A percentile compares a stretch with the other conserved stretches of the same genome.
Evolutionary conservation across 2,113 vertebrate genomes (phyloP).

Genomic region (Trachemys scripta): DNA sequence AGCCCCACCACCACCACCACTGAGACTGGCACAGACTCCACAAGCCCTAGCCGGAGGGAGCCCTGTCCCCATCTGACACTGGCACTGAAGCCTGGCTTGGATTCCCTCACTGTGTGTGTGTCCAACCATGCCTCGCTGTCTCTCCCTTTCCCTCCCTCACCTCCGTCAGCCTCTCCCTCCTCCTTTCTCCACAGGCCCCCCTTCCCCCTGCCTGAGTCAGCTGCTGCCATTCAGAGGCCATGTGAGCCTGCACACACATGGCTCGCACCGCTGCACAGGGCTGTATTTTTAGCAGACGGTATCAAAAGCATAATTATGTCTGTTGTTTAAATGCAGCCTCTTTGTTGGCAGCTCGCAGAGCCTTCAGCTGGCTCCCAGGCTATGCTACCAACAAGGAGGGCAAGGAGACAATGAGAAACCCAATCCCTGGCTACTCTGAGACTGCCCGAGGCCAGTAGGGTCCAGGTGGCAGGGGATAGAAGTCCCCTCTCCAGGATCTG

Average conservation of each 20-base stretch:
- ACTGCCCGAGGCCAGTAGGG: neutral
- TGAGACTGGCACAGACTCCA: neutral
- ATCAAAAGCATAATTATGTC: constrained; percentile 58
- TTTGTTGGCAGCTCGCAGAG: neutral
- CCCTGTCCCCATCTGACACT: neutral
- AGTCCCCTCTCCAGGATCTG: neutral
- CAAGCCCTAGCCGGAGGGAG: neutral
- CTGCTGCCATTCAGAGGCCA: neutral
- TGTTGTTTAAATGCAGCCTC: constrained; percentile 53
- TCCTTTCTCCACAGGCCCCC: neutral
- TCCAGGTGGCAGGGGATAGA: neutral
- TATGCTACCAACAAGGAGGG: constrained; percentile 12
- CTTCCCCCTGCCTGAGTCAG: neutral
- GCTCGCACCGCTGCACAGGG: constrained; percentile 19
- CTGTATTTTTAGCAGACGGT: constrained; percentile 68
- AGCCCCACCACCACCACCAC: neutral
- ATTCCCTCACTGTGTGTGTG: neutral
- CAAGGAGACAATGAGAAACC: neutral
- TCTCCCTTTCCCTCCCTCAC: neutral
- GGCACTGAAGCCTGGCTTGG: neutral
- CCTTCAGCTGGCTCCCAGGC: constrained; percentile 1
- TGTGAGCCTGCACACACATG: constrained; percentile 66
- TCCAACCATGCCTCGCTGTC: no score
- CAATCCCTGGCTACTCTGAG: neutral
- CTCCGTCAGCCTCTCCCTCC: neutral